Evolutionary conservation across 1,140 invertebrate genomes (phyloP).

Genomic region (Drosophila insularis): DNA sequence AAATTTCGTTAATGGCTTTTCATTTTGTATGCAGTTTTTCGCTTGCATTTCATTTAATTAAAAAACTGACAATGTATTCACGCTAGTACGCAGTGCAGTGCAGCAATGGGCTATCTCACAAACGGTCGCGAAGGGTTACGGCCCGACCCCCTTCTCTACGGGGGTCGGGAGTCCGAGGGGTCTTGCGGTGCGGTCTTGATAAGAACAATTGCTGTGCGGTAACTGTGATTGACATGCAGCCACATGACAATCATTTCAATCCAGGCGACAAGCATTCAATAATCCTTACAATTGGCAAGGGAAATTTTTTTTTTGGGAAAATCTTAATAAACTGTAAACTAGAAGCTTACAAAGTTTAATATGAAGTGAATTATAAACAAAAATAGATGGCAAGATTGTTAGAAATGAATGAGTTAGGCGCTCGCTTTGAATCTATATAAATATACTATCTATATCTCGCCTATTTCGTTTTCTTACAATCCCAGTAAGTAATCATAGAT

Average conservation of each 20-base stretch:
- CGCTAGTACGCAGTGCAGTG: slow-evolving; percentile 18
- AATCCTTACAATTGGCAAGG: neutral
- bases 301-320: neutral
- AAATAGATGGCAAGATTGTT: no score
- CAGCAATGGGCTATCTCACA: neutral
- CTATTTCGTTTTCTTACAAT: no score
- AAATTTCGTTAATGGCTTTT: slow-evolving; percentile 75
- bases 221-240: slow-evolving; percentile 48
- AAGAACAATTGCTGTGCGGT: slow-evolving; percentile 41
- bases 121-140: neutral
- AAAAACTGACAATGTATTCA: slow-evolving; percentile 46
- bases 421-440: no score
- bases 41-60: slow-evolving; percentile 72
- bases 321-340: neutral
- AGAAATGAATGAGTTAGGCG: no score
- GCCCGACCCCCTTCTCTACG: no score
- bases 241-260: neutral
- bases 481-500: no score
- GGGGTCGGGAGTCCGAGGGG: neutral
- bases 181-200: slow-evolving; percentile 10
- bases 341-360: no score
- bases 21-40: slow-evolving; percentile 50
- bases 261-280: slow-evolving; percentile 9
- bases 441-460: no score
- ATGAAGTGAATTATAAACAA: no score